Conservation (phyloP, 2,113 vertebrate species). For the Bolborhynchus lineola region DNA sequence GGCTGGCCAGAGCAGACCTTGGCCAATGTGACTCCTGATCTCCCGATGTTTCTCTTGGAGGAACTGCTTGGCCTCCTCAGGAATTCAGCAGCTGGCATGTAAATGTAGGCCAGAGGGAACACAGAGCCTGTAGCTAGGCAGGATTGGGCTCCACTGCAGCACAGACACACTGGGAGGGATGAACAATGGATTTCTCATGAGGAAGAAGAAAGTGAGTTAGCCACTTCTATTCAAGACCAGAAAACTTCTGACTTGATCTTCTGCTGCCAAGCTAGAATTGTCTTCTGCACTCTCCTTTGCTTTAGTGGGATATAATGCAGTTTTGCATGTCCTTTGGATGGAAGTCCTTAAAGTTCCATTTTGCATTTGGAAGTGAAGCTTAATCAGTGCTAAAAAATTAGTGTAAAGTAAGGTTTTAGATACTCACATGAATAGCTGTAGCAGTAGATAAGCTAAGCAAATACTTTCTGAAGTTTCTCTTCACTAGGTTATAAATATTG, state of each 20-base stretch:
- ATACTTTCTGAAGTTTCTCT: not conserved
- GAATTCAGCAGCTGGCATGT: not conserved
- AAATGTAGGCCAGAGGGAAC: not conserved
- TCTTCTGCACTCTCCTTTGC: not conserved
- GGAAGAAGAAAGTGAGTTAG: not conserved
- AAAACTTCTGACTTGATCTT: not conserved
- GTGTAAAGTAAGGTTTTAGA: not conserved
- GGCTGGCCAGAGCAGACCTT: not conserved
- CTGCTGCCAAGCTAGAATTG: not conserved
- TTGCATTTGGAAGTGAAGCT: not conserved
- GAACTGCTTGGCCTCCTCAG: not conserved
- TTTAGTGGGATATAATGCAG: not conserved
- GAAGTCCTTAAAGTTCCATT: not conserved
- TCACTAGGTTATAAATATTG: not conserved
- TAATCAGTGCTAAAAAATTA: not conserved
- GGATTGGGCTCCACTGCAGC: not conserved
- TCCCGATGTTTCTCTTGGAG: not conserved
- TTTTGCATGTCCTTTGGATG: not conserved
- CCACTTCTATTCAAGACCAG: not conserved
- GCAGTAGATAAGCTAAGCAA: not conserved
- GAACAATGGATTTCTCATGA: not conserved
- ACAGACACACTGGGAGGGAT: fast-evolving
- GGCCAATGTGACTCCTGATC: not conserved
- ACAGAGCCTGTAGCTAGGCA: not conserved
- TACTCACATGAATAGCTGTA: not conserved